phyloP scores from a whole-genome alignment of 1,140 invertebrate species.

The Bombus superbus region DNA sequence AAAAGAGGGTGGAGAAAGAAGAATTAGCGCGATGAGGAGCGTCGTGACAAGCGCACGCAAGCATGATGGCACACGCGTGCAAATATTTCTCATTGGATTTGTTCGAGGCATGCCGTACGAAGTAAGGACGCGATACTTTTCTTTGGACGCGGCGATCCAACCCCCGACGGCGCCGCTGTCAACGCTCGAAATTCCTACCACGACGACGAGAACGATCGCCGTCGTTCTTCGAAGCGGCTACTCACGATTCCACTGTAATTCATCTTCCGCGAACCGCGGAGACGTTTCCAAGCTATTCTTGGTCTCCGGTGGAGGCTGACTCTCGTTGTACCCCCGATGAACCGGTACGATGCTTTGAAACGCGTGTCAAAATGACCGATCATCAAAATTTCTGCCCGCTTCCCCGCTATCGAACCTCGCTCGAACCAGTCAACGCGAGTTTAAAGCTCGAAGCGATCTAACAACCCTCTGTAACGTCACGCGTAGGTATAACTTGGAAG shows the following conservation, averaged over 20 bases:
- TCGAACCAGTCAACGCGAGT: background rate
- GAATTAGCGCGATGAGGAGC: background rate
- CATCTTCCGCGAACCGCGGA: slow-evolving; percentile 64
- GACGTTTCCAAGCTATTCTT: slow-evolving; percentile 63
- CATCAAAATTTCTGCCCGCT: slow-evolving; percentile 21
- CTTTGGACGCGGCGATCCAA: slow-evolving; percentile 30
- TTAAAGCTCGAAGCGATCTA: background rate
- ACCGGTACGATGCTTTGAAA: slow-evolving; percentile 51
- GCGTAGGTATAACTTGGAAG: background rate
- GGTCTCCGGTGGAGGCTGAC: slow-evolving; percentile 40
- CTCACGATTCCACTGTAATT: slow-evolving; percentile 68
- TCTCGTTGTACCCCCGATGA: slow-evolving; percentile 54
- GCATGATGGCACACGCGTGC: background rate
- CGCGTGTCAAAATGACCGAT: slow-evolving; percentile 55
- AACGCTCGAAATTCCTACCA: slow-evolving; percentile 65
- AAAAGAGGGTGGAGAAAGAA: too few species aligned
- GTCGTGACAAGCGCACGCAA: background rate
- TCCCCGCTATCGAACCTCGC: background rate
- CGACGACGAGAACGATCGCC: slow-evolving; percentile 62
- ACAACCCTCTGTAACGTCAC: background rate
- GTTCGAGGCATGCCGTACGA: slow-evolving; percentile 3
- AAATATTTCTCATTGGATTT: slow-evolving; percentile 1
- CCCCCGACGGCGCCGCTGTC: slow-evolving; percentile 61
- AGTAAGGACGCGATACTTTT: slow-evolving; percentile 29
- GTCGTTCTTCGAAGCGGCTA: slow-evolving; percentile 65